Evolutionary conservation across 2,113 vertebrate genomes (phyloP).

Genomic region (Tachysurus vachellii): DNA sequence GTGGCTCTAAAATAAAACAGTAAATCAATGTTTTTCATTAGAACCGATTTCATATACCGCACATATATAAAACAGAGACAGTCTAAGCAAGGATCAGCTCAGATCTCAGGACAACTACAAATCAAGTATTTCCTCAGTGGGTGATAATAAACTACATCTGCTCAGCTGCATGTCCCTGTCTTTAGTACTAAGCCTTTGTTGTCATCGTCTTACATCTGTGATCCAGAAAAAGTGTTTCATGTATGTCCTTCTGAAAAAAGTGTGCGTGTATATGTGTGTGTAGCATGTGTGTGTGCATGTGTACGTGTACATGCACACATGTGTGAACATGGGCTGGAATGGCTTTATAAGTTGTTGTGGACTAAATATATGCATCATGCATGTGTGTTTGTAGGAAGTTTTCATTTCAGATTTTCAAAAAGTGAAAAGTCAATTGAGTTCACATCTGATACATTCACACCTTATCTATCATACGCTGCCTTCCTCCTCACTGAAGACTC

Average conservation of each 20-base stretch:
- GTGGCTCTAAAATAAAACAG: conserved; percentile 1
- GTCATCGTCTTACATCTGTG: neutral
- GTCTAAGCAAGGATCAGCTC: neutral
- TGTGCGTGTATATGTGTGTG: neutral
- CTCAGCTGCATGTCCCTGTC: conserved; percentile 10
- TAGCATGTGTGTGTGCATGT: neutral
- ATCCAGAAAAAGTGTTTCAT: conserved; percentile 17
- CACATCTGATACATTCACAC: conserved; percentile 21
- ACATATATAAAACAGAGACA: neutral
- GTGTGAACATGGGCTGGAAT: neutral
- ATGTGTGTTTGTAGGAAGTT: neutral
- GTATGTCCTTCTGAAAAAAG: neutral
- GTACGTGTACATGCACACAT: neutral
- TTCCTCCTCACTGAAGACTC: neutral
- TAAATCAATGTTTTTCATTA: neutral
- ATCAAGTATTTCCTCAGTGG: conserved; percentile 23
- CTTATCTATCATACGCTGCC: conserved; percentile 16
- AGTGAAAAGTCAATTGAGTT: neutral
- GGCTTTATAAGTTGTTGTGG: neutral
- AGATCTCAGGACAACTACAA: conserved; percentile 5
- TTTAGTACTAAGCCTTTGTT: conserved; percentile 49
- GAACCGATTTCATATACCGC: neutral
- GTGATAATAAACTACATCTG: conserved; percentile 26
- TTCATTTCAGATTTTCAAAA: conserved; percentile 12
- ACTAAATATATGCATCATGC: neutral